Conservation (phyloP, 1,140 invertebrate species). For the Popillia japonica region DNA sequence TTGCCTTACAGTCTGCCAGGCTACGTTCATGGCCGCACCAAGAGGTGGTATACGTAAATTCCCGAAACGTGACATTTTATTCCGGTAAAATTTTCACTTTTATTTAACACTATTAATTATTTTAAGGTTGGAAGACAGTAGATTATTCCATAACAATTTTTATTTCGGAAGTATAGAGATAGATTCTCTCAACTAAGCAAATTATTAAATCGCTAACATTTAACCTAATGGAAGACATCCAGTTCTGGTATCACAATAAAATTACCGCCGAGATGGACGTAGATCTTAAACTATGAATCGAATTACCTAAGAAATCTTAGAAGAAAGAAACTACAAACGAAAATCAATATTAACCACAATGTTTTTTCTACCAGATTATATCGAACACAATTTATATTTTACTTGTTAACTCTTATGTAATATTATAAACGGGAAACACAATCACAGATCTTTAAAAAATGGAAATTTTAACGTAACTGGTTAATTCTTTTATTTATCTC, state of each 20-base stretch:
- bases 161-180: background rate
- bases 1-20: conserved; percentile 80
- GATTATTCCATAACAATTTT: conserved; percentile 14
- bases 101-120: background rate
- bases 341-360: conserved; percentile 41
- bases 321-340: conserved; percentile 35
- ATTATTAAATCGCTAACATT: background rate
- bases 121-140: conserved; percentile 1
- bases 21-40: conserved; percentile 78
- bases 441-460: background rate
- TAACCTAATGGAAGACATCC: conserved; percentile 8
- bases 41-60: conserved; percentile 74
- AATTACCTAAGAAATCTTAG: background rate
- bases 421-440: background rate
- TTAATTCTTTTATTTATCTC: background rate
- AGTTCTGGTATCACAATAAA: conserved; percentile 27
- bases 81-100: background rate
- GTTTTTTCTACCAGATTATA: conserved; percentile 12
- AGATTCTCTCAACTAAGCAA: background rate
- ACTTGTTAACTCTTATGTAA: background rate
- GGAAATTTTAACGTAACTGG: background rate
- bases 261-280: conserved; percentile 51
- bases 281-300: background rate
- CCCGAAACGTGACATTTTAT: conserved; percentile 68
- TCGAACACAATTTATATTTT: conserved; percentile 23